phyloP scores from a whole-genome alignment of 1,140 invertebrate genomes.

The Tetragonula clypearis region DNA sequence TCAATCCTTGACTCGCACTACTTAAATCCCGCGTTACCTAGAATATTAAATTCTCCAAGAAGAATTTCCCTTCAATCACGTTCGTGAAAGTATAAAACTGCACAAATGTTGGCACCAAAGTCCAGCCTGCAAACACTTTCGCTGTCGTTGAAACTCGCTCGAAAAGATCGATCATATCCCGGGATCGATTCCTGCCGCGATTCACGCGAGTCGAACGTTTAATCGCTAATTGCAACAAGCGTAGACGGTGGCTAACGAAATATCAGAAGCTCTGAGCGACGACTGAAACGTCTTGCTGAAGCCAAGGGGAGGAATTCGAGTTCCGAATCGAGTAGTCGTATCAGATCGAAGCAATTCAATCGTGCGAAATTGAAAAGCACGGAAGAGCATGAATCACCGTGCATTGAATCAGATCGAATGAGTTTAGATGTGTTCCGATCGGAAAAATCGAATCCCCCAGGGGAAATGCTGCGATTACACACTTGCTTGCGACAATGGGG shows the following conservation, averaged over 20 bases:
- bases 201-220: neutral
- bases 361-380: slow-evolving; percentile 50
- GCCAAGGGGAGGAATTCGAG: neutral
- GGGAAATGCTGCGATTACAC: slow-evolving; percentile 49
- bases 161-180: neutral
- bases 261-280: neutral
- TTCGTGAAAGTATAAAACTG: no score
- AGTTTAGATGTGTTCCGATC: slow-evolving; percentile 49
- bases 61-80: no score
- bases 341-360: slow-evolving; percentile 51
- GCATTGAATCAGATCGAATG: slow-evolving; percentile 51
- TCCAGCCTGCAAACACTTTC: neutral
- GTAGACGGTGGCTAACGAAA: neutral
- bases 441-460: slow-evolving; percentile 47
- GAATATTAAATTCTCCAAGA: no score
- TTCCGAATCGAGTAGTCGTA: slow-evolving; percentile 36
- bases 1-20: no score
- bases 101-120: no score
- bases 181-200: no score
- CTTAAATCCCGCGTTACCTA: no score
- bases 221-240: slow-evolving; percentile 13
- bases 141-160: neutral
- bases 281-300: slow-evolving; percentile 14
- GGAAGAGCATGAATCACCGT: slow-evolving; percentile 50
- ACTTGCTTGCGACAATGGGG: slow-evolving; percentile 47